Evolutionary conservation across 2,113 vertebrate genomes (phyloP), one percentile per base, ranked within the genome.

Genomic region (Eidolon helvum): DNA sequence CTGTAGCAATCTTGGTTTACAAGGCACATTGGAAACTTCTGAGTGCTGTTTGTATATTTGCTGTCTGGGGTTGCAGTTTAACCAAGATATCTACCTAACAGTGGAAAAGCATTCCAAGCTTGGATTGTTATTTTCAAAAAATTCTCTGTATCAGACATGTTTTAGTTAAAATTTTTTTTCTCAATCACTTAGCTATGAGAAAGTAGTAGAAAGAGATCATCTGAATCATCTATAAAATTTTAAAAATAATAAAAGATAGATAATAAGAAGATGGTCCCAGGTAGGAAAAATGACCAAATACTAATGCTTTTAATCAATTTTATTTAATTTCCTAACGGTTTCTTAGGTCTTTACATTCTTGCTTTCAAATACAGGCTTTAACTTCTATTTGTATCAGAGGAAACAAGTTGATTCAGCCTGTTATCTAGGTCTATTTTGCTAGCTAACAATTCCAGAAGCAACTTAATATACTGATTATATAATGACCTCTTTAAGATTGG

Each of bases 281-380:
- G 16, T 40, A 95, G 63, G 50, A 83, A 19, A 95, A 82, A 90
- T 65, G 66, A 82, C 10, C 14, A 63, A 97, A 86, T 57, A 15
- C n/a, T 94, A 55, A 53, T 57, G 28, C 16, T 90, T 94, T 96
- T 77, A 68, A 68, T 48, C 61, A 84, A 78, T 96, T 93, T 94
- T 59, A 77, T 77, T 96, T 78, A 90, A 53, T 90, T 96, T 72
- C 35, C 71, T 91, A 63, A 88, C 69, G 53, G 48, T 26, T 8
- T 90, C 65, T 75, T 85, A 85, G 45, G 15, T 68, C 91, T 89
- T 85, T 83, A 33, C 63, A 63, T 53, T 55, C 38, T 77, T 85
- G 10, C 22, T 94, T 95, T 96, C 40, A 96, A 92, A 90, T 74
- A 68, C 21, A 59, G 19, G 1, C 53, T 90, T 86, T 84, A 87